Base-by-base conservation (phyloP, 2,113 vertebrate genomes). In the Otus sunia region DNA sequence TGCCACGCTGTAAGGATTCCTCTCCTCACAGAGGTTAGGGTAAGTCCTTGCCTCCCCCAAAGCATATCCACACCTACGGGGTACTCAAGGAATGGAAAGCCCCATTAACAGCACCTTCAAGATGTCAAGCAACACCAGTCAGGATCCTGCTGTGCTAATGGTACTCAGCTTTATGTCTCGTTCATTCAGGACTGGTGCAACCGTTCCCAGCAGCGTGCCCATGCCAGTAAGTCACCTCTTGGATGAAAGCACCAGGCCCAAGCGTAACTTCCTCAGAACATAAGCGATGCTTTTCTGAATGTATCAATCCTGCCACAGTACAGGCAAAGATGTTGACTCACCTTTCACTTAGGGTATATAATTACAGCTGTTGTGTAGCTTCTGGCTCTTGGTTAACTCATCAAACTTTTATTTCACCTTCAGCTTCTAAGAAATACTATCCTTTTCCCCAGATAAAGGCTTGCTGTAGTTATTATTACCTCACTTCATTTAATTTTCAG, bases 351-450 rank as follows among this genome's bases (percentile, higher is more conserved):
- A 12, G 60, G 86, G 86, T 80, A 63, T 93, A 91, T 39, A 71
- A 87, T 96, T 94, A 94, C 96, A 93, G 90, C 74, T 82, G 89
- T 37, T 29, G 55, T 10, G 64, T 10, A 58, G 19, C 90, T 85
- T 15, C 81, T 85, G 86, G 8, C 67, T 92, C 96, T 85, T 72
- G 92, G 62, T 58, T 92, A 83, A 84, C 82, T 96, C 92, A 96
- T 95, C 60, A 96, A 96, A 96, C 56, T 96, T 97, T 93, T 75
- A 96, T 97, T 63, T 74, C 68, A 52, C 74, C 79, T 53, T 53
- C 85, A 74, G 88, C 78, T 92, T 74, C 75, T 36, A 47, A 41
- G 95, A 86, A 94, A 96, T 34, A 5, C 55, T 80, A 96, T 47
- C 81, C 82, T 25, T 5, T 60, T 43, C 37, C 15, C 36, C 45